phyloP scores from a whole-genome alignment of 2,797 vertebrate species.

The Periophthalmus magnuspinnatus region DNA sequence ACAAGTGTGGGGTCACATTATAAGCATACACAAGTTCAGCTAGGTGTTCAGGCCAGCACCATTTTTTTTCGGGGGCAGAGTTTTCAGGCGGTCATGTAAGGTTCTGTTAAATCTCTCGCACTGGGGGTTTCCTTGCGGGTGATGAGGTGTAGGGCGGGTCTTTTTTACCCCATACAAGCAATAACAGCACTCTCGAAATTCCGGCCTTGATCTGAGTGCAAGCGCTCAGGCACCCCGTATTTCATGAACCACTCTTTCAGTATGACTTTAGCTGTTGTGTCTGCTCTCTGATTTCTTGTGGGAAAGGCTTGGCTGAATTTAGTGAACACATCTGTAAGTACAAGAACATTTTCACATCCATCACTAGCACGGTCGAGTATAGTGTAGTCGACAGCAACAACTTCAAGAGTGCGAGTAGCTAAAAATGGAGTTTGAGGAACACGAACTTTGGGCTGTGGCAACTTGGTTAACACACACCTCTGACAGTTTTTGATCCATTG shows the following conservation, averaged over 20 bases:
- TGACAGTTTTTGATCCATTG: slow-evolving; percentile 17
- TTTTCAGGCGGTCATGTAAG: neutral
- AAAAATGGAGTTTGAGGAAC: too few relatives aligned
- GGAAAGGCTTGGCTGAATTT: slow-evolving; percentile 16
- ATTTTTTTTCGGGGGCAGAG: slow-evolving; percentile 24
- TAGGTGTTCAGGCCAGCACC: slow-evolving; percentile 9
- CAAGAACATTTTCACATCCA: slow-evolving; percentile 4
- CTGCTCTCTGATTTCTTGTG: slow-evolving; percentile 1
- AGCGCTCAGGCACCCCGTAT: neutral
- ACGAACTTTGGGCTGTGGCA: slow-evolving; percentile 3
- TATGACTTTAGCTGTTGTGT: slow-evolving; percentile 13
- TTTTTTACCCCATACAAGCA: neutral
- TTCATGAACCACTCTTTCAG: neutral
- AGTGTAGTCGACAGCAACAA: neutral
- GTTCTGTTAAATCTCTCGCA: neutral
- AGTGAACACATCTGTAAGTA: neutral
- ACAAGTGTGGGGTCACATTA: slow-evolving; percentile 11
- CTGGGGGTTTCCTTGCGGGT: too few relatives aligned
- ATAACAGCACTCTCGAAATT: too few relatives aligned
- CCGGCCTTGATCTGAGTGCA: neutral
- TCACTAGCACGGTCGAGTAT: slow-evolving; percentile 1
- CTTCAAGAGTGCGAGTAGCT: slow-evolving; percentile 1
- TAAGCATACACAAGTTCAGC: slow-evolving; percentile 19
- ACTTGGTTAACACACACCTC: slow-evolving; percentile 9
- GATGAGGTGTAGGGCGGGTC: neutral